A percentile compares a stretch with the other conserved stretches of the same genome.
phyloP scores from a whole-genome alignment of 1,140 invertebrate genomes.

The Argopecten irradians region DNA sequence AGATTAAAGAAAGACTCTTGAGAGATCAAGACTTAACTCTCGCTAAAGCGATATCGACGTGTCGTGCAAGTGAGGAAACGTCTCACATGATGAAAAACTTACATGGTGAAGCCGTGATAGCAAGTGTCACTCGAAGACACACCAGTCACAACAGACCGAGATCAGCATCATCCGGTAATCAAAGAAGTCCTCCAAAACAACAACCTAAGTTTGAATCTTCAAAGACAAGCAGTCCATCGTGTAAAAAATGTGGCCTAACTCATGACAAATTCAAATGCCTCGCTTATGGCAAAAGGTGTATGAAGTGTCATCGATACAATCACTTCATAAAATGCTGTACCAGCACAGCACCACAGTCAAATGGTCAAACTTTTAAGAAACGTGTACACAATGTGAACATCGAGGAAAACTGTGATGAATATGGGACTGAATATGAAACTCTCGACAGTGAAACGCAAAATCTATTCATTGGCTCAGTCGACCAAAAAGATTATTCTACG shows the following conservation, averaged over 20 bases:
- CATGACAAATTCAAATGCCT: neutral
- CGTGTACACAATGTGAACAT: too few relatives aligned
- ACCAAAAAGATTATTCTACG: conserved; percentile 16
- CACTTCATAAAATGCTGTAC: conserved; percentile 30
- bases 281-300: too few relatives aligned
- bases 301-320: neutral
- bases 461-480: conserved; percentile 25
- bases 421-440: neutral
- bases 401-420: too few relatives aligned
- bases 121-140: too few relatives aligned
- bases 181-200: too few relatives aligned
- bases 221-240: too few relatives aligned
- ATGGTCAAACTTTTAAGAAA: too few relatives aligned
- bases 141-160: too few relatives aligned
- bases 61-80: conserved; percentile 34
- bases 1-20: conserved; percentile 36
- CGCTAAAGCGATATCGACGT: conserved; percentile 31
- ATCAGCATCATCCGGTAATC: too few relatives aligned
- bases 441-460: conserved; percentile 25
- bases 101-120: neutral
- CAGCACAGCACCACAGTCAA: too few relatives aligned
- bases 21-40: conserved; percentile 38
- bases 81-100: conserved; percentile 17
- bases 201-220: too few relatives aligned
- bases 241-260: neutral